These are phyloP conservation scores for Eptesicus fuscus DNA, from an alignment of 2,113 vertebrate species.

Conservation along the genomic window DNA sequence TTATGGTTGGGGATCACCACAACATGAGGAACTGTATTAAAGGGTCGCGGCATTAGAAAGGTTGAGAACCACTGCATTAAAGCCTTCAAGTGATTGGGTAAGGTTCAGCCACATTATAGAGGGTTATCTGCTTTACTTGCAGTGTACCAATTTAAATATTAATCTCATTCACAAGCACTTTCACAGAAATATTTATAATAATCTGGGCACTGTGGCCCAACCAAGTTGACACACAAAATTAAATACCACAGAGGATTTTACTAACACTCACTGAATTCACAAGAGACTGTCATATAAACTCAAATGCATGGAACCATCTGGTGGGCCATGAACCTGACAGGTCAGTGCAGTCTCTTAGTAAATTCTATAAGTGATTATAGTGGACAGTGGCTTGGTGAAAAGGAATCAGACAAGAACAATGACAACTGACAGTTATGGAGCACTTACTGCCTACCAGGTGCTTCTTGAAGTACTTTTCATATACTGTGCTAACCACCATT, in stretches of 20 bases:
- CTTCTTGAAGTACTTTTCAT: background rate
- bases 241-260: background rate
- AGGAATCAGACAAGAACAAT: background rate
- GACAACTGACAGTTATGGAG: background rate
- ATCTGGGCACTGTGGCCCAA: background rate
- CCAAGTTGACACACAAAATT: background rate
- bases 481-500: background rate
- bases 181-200: background rate
- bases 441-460: background rate
- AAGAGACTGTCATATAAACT: background rate
- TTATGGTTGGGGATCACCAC: too few species aligned
- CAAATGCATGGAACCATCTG: background rate
- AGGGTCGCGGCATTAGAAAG: too few species aligned
- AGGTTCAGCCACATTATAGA: background rate
- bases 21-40: too few species aligned
- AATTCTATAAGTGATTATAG: background rate
- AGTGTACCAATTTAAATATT: background rate
- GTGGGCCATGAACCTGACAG: background rate
- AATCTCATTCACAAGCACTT: background rate
- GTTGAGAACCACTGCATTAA: too few species aligned
- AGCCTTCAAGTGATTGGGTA: background rate
- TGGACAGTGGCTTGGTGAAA: background rate
- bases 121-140: background rate
- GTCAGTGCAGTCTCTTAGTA: background rate
- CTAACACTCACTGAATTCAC: background rate